These are phyloP conservation scores for Subacronicta megacephala DNA, from an alignment of 2,888 invertebrate genomes.

Conservation along the genomic window DNA sequence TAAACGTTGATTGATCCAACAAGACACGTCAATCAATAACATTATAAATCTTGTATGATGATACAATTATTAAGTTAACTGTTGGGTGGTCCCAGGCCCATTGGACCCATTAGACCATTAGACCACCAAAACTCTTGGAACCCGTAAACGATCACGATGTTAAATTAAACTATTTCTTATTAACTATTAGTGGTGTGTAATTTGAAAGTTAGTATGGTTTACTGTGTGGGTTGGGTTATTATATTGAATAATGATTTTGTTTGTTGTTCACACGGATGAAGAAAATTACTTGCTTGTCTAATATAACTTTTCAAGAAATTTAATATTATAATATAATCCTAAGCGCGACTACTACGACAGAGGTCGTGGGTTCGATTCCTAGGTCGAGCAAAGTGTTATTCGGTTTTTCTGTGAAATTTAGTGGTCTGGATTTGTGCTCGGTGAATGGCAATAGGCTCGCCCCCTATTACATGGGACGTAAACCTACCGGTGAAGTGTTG, in stretches of 20 bases:
- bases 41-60: conserved; percentile 56
- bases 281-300: too few relatives aligned
- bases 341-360: too few relatives aligned
- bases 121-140: conserved; percentile 73
- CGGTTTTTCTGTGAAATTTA: too few relatives aligned
- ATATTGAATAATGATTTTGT: conserved; percentile 4
- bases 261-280: too few relatives aligned
- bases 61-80: conserved; percentile 56
- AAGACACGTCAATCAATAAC: conserved; percentile 53
- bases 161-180: conserved; percentile 58
- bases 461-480: too few relatives aligned
- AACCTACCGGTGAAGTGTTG: too few relatives aligned
- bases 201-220: conserved; percentile 43
- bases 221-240: conserved; percentile 32
- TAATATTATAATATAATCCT: too few relatives aligned
- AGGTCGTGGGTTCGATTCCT: too few relatives aligned
- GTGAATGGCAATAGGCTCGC: too few relatives aligned
- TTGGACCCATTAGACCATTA: conserved; percentile 52
- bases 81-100: conserved; percentile 49
- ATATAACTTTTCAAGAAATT: too few relatives aligned
- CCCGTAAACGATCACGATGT: conserved; percentile 66
- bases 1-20: conserved; percentile 37
- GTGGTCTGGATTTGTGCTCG: too few relatives aligned
- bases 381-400: too few relatives aligned
- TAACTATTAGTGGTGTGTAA: conserved; percentile 59